Evolutionary conservation across 2,113 vertebrate genomes (phyloP), one percentile per base, ranked within the genome.

Genomic region (Seriola aureovittata): DNA sequence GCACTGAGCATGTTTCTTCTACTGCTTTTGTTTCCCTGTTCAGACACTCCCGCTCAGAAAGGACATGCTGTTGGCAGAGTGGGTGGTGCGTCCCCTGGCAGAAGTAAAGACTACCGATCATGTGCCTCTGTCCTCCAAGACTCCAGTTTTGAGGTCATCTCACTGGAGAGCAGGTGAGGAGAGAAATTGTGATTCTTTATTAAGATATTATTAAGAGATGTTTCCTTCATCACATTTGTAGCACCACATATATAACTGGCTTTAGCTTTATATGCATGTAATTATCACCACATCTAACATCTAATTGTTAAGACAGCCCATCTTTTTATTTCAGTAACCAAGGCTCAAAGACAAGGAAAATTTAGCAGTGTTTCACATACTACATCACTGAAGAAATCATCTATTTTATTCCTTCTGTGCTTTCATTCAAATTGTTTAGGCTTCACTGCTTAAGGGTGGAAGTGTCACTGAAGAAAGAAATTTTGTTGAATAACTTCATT

Each of bases 101-200:
- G 9, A 70, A 44, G 1, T 17, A 79, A 83, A 76, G 71, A 81
- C 59, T 63, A 19, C 5, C 67, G 10, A 38, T 85, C 86, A 1
- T 74, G 75, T 73, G 12, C 75, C 3, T 88, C 87, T 42, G 73
- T 87, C 72, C 66, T 90, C 6, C 63, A 89, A 82, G 23, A 88
- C 79, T 94, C 94, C 65, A 94, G 85, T 59, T 87, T 89, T 17
- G 85, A 95, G 78, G 92, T 96, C 69, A 95, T 96, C 65, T 95
- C 95, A 50, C 55, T 96, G 44, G 93, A 88, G 48, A 96, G 94
- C 88, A 87, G 92, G 93, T 94, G n/a, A 73, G 67, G 6, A 4
- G 14, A 19, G 21, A 38, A 32, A 14, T 1, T 32, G 10, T 0
- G 2, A 0, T 14, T 58, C 3, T 42, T 25, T 44, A 10, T 42